Evolutionary conservation across 2,113 vertebrate species (phyloP).

Genomic region (Plestiodon gilberti): DNA sequence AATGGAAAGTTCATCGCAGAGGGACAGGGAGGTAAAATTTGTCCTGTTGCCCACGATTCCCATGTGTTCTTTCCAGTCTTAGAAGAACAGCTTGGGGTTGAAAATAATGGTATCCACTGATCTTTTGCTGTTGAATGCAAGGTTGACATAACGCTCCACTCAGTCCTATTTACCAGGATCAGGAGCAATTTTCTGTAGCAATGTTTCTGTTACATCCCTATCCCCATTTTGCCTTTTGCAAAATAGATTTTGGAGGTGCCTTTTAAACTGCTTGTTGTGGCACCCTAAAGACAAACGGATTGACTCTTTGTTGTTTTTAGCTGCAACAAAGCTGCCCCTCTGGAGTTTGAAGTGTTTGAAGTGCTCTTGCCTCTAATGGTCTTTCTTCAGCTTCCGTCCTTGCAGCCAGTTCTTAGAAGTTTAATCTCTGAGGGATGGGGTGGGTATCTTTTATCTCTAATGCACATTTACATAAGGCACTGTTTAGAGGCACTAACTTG

Average conservation of each 20-base stretch:
- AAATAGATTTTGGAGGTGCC: background rate
- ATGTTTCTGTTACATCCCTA: background rate
- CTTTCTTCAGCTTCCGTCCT: too few species aligned
- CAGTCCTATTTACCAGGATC: background rate
- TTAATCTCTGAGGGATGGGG: background rate
- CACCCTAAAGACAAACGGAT: too few species aligned
- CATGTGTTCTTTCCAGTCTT: background rate
- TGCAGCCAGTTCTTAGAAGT: too few species aligned
- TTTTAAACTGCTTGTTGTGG: background rate
- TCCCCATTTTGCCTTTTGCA: background rate
- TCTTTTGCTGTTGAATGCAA: background rate
- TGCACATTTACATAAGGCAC: background rate
- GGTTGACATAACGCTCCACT: background rate
- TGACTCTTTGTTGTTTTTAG: too few species aligned
- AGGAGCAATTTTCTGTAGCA: background rate
- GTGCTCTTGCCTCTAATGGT: too few species aligned
- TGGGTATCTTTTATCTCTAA: background rate
- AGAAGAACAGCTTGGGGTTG: background rate
- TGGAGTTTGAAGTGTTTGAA: too few species aligned
- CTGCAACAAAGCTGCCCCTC: too few species aligned
- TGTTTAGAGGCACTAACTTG: background rate
- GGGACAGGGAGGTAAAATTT: too few species aligned
- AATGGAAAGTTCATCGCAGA: too few species aligned
- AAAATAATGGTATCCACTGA: background rate
- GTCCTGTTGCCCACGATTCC: too few species aligned